Percentiles rank a stretch among this genome's conserved stretches.
Conservation (phyloP, 2,888 invertebrate genomes). For the Drosophila anomelani region DNA sequence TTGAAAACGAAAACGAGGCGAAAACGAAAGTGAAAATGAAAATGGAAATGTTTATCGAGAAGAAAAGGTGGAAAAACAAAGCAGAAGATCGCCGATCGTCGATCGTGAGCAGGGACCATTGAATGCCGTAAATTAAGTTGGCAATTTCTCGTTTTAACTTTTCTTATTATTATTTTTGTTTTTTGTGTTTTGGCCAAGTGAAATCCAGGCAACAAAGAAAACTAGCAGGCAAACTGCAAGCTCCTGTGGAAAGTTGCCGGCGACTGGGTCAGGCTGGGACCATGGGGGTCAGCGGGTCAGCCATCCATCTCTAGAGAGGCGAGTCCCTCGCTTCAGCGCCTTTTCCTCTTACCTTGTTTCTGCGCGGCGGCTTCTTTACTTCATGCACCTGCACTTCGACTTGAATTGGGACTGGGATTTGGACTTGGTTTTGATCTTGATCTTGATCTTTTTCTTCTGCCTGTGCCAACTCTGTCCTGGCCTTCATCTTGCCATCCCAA, state of each 20-base stretch:
- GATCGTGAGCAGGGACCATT: slow-evolving; percentile 40
- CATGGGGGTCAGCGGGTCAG: slow-evolving; percentile 15
- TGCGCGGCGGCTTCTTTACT: slow-evolving; percentile 24
- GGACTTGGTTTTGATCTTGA: not conserved
- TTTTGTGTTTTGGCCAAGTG: slow-evolving; percentile 40
- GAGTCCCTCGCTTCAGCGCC: not conserved
- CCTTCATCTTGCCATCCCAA: slow-evolving; percentile 7
- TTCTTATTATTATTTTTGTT: not conserved
- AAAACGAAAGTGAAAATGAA: slow-evolving; percentile 66
- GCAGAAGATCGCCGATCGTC: slow-evolving; percentile 46
- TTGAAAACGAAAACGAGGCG: slow-evolving; percentile 64
- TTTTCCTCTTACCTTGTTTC: slow-evolving; percentile 22
- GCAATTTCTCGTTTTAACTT: slow-evolving; percentile 61
- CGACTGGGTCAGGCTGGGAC: slow-evolving; percentile 4
- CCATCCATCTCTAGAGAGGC: not conserved
- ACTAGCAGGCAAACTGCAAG: slow-evolving; percentile 1
- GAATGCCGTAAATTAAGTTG: slow-evolving; percentile 77
- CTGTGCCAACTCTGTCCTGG: not conserved
- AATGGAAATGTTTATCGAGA: slow-evolving; percentile 51
- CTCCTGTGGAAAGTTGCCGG: slow-evolving; percentile 32
- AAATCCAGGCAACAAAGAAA: slow-evolving; percentile 52
- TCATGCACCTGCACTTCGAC: slow-evolving; percentile 1
- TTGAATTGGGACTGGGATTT: not conserved
- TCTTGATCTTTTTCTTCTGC: not conserved
- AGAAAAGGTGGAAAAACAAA: slow-evolving; percentile 45